phyloP scores from a whole-genome alignment of 2,113 vertebrate species.

The Etheostoma cragini region DNA sequence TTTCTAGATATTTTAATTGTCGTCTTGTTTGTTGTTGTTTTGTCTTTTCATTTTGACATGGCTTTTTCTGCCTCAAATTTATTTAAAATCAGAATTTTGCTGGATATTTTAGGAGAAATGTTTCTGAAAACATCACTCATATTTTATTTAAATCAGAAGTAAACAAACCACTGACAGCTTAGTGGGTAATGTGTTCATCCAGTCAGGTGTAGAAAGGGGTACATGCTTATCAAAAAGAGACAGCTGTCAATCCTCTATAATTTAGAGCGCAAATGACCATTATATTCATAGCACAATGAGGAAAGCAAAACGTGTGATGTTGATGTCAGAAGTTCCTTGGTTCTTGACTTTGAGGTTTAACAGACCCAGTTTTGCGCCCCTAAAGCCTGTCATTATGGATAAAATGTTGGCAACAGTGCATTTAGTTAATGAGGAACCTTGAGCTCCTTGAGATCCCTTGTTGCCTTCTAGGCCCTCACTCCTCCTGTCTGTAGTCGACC shows the following conservation, averaged over 20 bases:
- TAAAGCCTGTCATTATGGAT: neutral
- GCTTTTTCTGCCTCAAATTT: neutral
- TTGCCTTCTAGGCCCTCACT: neutral
- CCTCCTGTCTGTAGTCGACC: neutral
- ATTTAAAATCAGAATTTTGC: neutral
- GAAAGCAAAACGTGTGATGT: neutral
- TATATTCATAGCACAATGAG: neutral
- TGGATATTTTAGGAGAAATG: neutral
- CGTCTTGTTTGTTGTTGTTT: neutral
- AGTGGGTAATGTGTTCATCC: neutral
- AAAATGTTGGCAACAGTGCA: neutral
- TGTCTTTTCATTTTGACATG: neutral
- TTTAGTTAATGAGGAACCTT: neutral
- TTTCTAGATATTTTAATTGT: neutral
- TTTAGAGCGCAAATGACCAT: neutral
- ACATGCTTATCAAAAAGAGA: neutral
- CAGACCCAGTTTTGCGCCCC: neutral
- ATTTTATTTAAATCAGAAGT: neutral
- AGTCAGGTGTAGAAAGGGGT: neutral
- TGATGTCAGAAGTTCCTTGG: neutral
- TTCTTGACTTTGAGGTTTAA: neutral
- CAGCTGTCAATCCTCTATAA: slow-evolving; percentile 29
- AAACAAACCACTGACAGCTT: neutral
- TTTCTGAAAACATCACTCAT: neutral
- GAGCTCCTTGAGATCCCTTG: neutral